Evolutionary conservation across 2,797 vertebrate species (phyloP), one percentile per base, ranked within the genome.

Genomic region (Pogoniulus pusillus): DNA sequence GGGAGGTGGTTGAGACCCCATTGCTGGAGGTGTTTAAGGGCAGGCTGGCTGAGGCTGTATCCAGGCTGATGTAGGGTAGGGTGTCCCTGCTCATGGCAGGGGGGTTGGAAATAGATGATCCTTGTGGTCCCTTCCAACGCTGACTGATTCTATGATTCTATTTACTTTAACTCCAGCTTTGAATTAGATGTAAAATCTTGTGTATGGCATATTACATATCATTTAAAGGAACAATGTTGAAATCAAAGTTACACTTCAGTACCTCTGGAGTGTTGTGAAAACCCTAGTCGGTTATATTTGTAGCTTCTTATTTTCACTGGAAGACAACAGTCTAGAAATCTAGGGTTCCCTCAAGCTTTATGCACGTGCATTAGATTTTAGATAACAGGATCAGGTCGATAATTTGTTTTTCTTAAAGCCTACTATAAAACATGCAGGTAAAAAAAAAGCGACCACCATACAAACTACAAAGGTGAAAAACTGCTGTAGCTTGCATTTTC

Each of bases 401-500:
- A 59, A 34, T 80, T 87, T 72, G 22, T 39, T 79, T 87, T 91
- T 65, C 77, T 75, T 87, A 82, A 93, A 92, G 70, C 24, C 30
- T 77, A 27, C 34, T 93, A 32, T 83, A 45, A 93, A 45, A 91
- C 23, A 47, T 47, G 47, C 47, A 23, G 47, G 9, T 74, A 37
- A 87, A 94, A 96, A 73, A 96, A 96, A 71, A 68, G 74, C 64
- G 18, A 60, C 27, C 13, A 64, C 75, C 69, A 59, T 75, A 63
- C 91, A 87, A 92, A 95, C 55, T 93, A 92, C 89, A 95, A 96
- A 96, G 94, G 94, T 96, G 75, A 93, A 96, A 96, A 96, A 96
- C 89, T 93, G 90, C 93, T 93, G 76, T 93, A 92, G 97, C 82
- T 91, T 95, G 93, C 84, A 77, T 96, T 96, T 97, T 97, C 77